Conservation (phyloP, 2,797 vertebrate genomes). For the Lindbergichthys nudifrons region DNA sequence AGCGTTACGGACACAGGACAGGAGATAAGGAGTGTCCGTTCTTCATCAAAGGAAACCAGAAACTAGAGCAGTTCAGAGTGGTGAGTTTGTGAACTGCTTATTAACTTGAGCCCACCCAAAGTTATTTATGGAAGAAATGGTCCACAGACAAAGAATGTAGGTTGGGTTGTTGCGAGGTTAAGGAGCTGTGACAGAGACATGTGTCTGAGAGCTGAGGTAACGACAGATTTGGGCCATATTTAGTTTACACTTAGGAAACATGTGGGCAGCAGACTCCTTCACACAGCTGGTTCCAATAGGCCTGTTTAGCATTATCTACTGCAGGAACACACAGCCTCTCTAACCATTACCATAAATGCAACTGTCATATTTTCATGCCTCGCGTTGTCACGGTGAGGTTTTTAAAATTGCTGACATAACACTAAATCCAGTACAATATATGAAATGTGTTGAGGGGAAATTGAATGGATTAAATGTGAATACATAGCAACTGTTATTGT, state of each 20-base stretch:
- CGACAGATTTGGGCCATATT: not conserved
- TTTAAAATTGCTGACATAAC: constrained; percentile 55
- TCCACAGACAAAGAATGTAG: not conserved
- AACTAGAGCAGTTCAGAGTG: constrained; percentile 97
- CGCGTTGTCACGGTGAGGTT: constrained; percentile 37
- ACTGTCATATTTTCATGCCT: constrained; percentile 59
- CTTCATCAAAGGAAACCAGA: constrained; percentile 98
- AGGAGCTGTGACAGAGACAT: constrained; percentile 12
- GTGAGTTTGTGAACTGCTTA: constrained; percentile 80
- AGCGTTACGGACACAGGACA: constrained; percentile 94
- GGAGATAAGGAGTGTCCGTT: constrained; percentile 95
- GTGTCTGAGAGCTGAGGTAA: constrained; percentile 24
- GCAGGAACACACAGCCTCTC: constrained; percentile 55
- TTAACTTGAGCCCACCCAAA: not conserved
- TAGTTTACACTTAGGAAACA: constrained; percentile 32
- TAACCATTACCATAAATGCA: constrained; percentile 76
- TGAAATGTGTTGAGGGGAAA: constrained; percentile 8
- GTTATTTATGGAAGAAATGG: constrained; percentile 12
- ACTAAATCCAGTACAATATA: not conserved
- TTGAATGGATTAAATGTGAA: constrained; percentile 11
- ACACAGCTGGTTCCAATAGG: constrained; percentile 15
- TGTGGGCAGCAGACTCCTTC: constrained; percentile 49
- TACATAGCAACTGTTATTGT: not conserved
- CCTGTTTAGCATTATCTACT: constrained; percentile 33
- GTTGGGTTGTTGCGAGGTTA: constrained; percentile 13